Percentiles rank a stretch among this genome's conserved stretches.
Evolutionary conservation across 2,113 vertebrate species (phyloP).

Genomic region (Zapornia atra): DNA sequence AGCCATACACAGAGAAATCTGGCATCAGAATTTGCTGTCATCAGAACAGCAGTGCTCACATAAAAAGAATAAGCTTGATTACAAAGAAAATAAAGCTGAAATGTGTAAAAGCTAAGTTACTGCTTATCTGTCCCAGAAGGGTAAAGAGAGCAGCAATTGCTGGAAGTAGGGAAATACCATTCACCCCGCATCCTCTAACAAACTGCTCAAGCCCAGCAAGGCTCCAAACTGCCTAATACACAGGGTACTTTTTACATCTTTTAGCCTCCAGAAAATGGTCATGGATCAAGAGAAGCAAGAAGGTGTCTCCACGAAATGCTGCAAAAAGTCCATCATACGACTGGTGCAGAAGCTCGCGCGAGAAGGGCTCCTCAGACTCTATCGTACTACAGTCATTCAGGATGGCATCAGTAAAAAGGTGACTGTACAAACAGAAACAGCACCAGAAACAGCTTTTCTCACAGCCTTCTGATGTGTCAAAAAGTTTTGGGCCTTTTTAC

Average conservation of each 20-base stretch:
- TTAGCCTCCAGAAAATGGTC: slow-evolving; percentile 93
- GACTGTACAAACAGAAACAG: background rate
- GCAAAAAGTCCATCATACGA: slow-evolving; percentile 93
- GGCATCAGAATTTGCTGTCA: background rate
- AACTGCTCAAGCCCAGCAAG: background rate
- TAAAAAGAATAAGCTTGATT: background rate
- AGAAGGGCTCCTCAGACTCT: slow-evolving; percentile 88
- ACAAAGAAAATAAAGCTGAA: background rate
- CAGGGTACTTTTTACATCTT: background rate
- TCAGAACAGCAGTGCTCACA: background rate
- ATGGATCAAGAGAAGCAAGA: slow-evolving; percentile 90
- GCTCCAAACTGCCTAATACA: background rate
- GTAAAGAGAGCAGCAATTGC: background rate
- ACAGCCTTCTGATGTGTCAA: background rate
- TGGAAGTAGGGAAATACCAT: background rate
- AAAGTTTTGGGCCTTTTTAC: background rate
- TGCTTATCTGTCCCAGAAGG: background rate
- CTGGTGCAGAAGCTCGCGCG: slow-evolving; percentile 82
- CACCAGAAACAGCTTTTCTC: background rate
- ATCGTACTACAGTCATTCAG: slow-evolving; percentile 89
- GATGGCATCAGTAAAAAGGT: slow-evolving; percentile 94
- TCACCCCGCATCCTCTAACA: background rate
- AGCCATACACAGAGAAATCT: background rate
- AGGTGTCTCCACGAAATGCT: slow-evolving; percentile 88
- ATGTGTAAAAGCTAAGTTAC: background rate